Evolutionary conservation across 1,140 invertebrate genomes (phyloP).

Genomic region (Chionoecetes opilio): DNA sequence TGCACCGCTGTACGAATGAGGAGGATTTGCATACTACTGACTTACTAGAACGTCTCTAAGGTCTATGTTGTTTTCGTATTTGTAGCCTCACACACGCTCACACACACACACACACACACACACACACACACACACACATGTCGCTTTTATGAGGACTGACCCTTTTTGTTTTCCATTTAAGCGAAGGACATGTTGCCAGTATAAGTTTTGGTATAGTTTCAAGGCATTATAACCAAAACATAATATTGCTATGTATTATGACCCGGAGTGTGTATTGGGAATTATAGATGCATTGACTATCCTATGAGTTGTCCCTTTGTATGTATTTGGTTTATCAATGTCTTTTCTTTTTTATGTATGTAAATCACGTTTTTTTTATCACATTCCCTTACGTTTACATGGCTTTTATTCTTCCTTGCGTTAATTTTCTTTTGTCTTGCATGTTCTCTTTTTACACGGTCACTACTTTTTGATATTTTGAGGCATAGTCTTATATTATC

Average conservation of each 20-base stretch:
- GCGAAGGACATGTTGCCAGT: too few species aligned
- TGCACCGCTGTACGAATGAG: conserved; percentile 2
- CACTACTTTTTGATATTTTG: neutral
- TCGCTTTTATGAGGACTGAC: too few species aligned
- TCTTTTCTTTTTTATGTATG: neutral
- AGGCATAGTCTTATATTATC: neutral
- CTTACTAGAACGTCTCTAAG: neutral
- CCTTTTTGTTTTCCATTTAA: too few species aligned
- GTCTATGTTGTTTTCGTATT: neutral
- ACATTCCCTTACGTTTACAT: neutral
- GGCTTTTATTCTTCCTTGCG: neutral
- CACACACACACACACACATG: conserved; percentile 7
- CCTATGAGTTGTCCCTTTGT: too few species aligned
- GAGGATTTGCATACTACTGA: neutral
- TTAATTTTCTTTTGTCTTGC: neutral
- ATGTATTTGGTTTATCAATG: neutral
- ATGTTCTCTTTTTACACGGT: neutral
- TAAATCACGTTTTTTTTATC: neutral
- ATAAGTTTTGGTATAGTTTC: too few species aligned
- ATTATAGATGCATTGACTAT: too few species aligned
- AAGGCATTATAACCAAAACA: too few species aligned
- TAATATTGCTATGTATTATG: too few species aligned
- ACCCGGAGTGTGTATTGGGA: too few species aligned
- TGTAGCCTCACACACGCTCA: too few species aligned
- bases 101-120: conserved; percentile 19